These are phyloP conservation scores for Mirza zaza DNA, from an alignment of 2,113 vertebrate species.

Conservation along the genomic window DNA sequence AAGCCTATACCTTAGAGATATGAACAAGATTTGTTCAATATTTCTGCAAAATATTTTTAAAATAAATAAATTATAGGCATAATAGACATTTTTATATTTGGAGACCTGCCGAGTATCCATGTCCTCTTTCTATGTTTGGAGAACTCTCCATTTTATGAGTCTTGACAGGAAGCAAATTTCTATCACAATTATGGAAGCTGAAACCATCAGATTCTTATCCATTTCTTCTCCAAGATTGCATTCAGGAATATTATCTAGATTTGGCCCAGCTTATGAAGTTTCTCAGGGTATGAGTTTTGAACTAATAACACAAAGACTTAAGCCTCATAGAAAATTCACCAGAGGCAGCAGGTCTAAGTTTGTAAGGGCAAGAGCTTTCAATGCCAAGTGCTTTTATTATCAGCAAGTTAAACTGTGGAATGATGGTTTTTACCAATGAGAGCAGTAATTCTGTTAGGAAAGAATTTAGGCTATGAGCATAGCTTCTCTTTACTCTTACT, in stretches of 20 bases:
- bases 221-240: neutral
- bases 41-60: slow-evolving; percentile 34
- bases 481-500: neutral
- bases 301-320: neutral
- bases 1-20: neutral
- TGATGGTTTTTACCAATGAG: neutral
- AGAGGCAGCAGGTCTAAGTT: neutral
- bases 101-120: neutral
- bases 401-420: neutral
- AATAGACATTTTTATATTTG: neutral
- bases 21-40: slow-evolving; percentile 55
- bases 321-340: neutral
- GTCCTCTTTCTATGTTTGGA: neutral
- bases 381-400: neutral
- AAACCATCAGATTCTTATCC: neutral
- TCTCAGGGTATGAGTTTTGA: neutral
- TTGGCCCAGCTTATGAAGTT: neutral
- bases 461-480: neutral
- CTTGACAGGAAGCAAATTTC: neutral
- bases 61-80: neutral
- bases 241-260: neutral
- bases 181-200: neutral
- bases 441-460: neutral
- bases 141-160: neutral
- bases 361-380: neutral